Evolutionary conservation across 2,888 invertebrate species (phyloP), one percentile per base, ranked within the genome.

Genomic region (Zelleria hepariella): DNA sequence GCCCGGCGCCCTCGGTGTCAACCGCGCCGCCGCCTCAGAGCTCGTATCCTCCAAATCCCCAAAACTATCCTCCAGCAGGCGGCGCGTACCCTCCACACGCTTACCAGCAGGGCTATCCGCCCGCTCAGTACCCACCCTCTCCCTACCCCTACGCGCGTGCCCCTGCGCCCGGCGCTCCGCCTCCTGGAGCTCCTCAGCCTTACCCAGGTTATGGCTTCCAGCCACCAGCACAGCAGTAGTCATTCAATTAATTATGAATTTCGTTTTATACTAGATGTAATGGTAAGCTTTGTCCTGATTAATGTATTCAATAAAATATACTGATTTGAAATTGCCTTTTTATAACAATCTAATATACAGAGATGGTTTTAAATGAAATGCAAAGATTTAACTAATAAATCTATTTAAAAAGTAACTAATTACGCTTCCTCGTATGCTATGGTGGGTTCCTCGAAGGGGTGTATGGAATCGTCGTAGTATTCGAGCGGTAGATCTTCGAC

Each of bases 161-260:
- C 3, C 91, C 92, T 0, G 91, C 92, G 1, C 91, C 91, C 2
- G 91, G 92, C 1, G 92, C 91, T 5, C 94, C 93, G 2, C 94
- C 94, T 63, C 93, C 93, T 4, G 93, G 92, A 23, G 94, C 92
- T 6, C 91, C 94, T 5, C 93, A 94, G 65, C 93, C 93, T 62
- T 95, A 95, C 74, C 92, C 91, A 6, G 93, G 94, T 48, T 95
- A 95, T 74, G 92, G 94, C 58, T 95, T 94, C 74, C 95, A 95
- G 70, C 95, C 95, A 62, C 94, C 94, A 57, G 91, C 92, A 27
- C 93, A 93, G 76, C 93, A 91, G 69, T 84, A 75, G 66, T 42
- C 60, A 24, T 20, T n/a, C 5, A 8, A 25, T 32, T 10, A 32
- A 32, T 7, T 26, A 32, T 26, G n/a, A 24, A 48, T 48, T 23